Evolutionary conservation across 2,113 vertebrate species (phyloP), one percentile per base, ranked within the genome.

Genomic region (Calyptomena viridis): DNA sequence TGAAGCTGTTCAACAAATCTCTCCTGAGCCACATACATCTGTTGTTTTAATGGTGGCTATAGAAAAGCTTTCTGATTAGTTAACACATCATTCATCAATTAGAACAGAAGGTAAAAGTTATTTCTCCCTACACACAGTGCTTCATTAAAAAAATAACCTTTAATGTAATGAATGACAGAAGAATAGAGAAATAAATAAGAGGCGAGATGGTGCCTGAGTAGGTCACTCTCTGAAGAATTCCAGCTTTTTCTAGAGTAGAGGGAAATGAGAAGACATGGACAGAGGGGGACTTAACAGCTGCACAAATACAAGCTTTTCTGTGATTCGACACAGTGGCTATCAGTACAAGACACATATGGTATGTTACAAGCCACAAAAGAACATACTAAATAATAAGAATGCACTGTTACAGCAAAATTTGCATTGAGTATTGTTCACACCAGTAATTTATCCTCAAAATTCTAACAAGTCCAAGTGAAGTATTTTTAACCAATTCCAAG

Each of bases 1-100:
- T 97, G 97, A 98, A 97, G 89, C 96, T 90, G 93, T 96, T 97
- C 95, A 97, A 97, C 97, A 97, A 98, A 98, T 98, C 97, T 97
- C 96, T 97, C 91, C 94, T 76, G 89, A 97, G 97, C 96, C 95
- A 96, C 95, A 96, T 97, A 96, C 94, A 96, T 95, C 83, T 96
- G 95, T 95, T 97, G 84, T 92, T 95, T 96, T 98, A 98, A 98
- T 96, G 95, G 97, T 83, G 84, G 82, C 87, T 91, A 93, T 68
- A 72, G 87, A 86, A 92, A 91, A 94, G 95, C 87, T 90, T 97
- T 97, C 94, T 97, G 97, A 96, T 96, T 97, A 97, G 96, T 97
- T 97, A 96, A 95, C 97, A 96, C 82, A 93, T 95, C 93, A 96
- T 96, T 97, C 95, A 95, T 97, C 96, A 97, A 93, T 97, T 95